Evolutionary conservation across 2,797 vertebrate genomes (phyloP).

Genomic region (Etheostoma nigrum): DNA sequence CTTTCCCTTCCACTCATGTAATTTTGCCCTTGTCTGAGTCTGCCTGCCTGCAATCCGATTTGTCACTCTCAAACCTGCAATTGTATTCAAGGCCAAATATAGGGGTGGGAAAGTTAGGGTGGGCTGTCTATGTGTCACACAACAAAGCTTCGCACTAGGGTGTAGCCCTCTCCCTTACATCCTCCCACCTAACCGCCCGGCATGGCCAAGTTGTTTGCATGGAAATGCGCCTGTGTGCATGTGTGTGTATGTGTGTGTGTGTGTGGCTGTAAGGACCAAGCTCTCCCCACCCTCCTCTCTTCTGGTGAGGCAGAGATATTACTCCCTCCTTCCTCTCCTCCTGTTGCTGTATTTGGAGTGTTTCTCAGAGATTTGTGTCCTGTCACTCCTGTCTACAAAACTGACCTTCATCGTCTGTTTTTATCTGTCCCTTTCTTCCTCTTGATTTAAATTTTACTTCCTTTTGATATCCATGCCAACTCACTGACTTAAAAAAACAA

Average conservation of each 20-base stretch:
- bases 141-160: constrained; percentile 85
- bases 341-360: constrained; percentile 72
- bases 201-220: constrained; percentile 80
- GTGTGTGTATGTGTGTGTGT: constrained; percentile 46
- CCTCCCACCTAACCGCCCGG: constrained; percentile 85
- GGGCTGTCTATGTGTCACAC: constrained; percentile 85
- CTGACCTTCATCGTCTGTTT: constrained; percentile 59
- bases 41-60: constrained; percentile 75
- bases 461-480: not conserved
- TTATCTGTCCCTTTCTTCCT: constrained; percentile 23
- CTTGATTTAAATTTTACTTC: not conserved
- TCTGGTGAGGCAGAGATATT: constrained; percentile 65
- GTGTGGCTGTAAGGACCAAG: constrained; percentile 69
- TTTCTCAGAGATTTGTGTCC: constrained; percentile 71
- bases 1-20: constrained; percentile 53
- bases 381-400: constrained; percentile 63
- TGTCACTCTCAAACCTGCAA: constrained; percentile 89
- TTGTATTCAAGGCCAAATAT: constrained; percentile 89
- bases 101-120: constrained; percentile 86
- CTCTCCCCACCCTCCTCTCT: constrained; percentile 71
- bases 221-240: constrained; percentile 65
- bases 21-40: constrained; percentile 72
- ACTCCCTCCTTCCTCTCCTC: constrained; percentile 71
- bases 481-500: not conserved
- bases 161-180: constrained; percentile 86